Conservation (phyloP, 2,797 vertebrate species). For the Echeneis naucrates region DNA sequence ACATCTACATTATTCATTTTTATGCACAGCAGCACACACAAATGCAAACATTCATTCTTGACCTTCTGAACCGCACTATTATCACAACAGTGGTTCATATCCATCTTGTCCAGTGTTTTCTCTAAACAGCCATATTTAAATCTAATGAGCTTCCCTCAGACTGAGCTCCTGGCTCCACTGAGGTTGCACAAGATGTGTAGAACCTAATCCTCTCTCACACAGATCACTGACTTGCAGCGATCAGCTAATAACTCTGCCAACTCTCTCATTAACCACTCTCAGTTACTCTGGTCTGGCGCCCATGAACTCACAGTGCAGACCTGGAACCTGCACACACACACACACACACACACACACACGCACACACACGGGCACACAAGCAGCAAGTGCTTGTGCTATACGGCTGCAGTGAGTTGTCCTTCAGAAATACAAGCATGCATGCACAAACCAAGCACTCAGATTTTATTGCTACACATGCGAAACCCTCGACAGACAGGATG, state of each 20-base stretch:
- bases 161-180: conserved; percentile 54
- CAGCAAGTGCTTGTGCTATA: not conserved
- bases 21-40: conserved; percentile 20
- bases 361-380: not conserved
- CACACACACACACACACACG: conserved; percentile 12
- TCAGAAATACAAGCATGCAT: not conserved
- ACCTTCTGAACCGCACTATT: conserved; percentile 37
- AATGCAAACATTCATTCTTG: conserved; percentile 26
- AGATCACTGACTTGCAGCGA: conserved; percentile 77
- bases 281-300: conserved; percentile 60
- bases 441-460: not conserved
- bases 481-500: not conserved
- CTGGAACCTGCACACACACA: conserved; percentile 5
- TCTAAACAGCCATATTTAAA: conserved; percentile 65
- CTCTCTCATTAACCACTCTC: conserved; percentile 74
- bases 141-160: conserved; percentile 67
- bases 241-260: conserved; percentile 79
- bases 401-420: conserved; percentile 12
- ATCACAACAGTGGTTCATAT: conserved; percentile 35
- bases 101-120: conserved; percentile 57
- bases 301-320: conserved; percentile 49
- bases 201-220: conserved; percentile 73
- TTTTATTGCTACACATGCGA: not conserved
- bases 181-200: conserved; percentile 62
- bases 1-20: conserved; percentile 35